Conservation (phyloP, 2,113 vertebrate genomes). For the Varanus salvator region DNA sequence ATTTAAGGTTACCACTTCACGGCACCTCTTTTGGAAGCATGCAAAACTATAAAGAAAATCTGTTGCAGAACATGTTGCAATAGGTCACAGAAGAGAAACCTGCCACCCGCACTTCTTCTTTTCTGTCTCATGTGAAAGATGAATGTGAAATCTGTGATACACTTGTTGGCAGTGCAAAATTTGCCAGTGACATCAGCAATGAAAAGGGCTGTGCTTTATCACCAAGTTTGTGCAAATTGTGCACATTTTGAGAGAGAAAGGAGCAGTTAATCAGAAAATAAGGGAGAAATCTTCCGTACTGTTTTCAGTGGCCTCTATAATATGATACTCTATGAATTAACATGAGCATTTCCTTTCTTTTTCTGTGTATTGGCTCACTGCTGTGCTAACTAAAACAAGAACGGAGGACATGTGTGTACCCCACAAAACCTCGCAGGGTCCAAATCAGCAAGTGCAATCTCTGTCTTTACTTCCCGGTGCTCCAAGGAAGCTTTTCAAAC, state of each 20-base stretch:
- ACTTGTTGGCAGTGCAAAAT: background rate
- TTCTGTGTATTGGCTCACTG: background rate
- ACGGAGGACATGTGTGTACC: background rate
- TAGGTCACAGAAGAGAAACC: too few species aligned
- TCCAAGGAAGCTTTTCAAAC: too few species aligned
- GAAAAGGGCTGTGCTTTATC: background rate
- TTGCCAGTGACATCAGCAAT: background rate
- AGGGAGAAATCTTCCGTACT: background rate
- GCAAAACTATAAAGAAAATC: too few species aligned
- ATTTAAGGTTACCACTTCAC: too few species aligned
- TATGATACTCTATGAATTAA: background rate
- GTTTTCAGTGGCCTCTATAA: background rate
- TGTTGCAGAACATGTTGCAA: too few species aligned
- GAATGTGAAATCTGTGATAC: background rate
- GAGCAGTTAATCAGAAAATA: background rate
- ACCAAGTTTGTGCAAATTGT: background rate
- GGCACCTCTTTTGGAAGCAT: too few species aligned
- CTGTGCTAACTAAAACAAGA: background rate
- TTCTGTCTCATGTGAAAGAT: background rate
- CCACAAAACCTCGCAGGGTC: background rate
- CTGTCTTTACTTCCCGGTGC: background rate
- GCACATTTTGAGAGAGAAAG: background rate
- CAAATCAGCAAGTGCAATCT: background rate
- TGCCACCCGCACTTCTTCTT: too few species aligned
- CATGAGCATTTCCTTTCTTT: background rate